Conservation (phyloP, 2,113 vertebrate species). For the Malurus elegans region DNA sequence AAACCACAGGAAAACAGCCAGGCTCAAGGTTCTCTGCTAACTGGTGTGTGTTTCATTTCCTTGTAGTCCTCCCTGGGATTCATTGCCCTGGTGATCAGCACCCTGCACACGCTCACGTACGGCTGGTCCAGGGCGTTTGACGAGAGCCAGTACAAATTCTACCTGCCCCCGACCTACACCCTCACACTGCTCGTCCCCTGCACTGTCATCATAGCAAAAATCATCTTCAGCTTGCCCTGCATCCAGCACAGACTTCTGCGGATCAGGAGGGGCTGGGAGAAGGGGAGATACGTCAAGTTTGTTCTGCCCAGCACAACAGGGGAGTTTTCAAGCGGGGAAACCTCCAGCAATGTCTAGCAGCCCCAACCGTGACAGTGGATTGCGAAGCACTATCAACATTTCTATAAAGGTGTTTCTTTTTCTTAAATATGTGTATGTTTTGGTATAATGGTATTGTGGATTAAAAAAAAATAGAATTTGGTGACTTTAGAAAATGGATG, state of each 20-base stretch:
- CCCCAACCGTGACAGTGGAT: not conserved
- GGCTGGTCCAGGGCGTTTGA: constrained; percentile 88
- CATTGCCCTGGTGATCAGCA: constrained; percentile 80
- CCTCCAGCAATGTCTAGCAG: constrained; percentile 64
- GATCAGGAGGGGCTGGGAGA: constrained; percentile 93
- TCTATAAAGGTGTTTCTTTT: constrained; percentile 20
- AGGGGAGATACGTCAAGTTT: constrained; percentile 62
- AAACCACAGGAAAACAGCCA: not conserved
- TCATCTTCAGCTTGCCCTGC: constrained; percentile 82
- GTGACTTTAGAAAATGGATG: not conserved
- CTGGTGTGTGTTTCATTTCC: not conserved
- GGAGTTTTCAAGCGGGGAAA: constrained; percentile 41
- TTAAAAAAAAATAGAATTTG: constrained; percentile 1
- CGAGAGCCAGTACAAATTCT: constrained; percentile 81
- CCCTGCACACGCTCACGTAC: constrained; percentile 84
- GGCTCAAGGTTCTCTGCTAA: not conserved
- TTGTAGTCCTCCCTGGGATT: constrained; percentile 88
- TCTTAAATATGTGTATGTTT: not conserved
- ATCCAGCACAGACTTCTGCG: constrained; percentile 71
- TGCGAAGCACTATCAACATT: constrained; percentile 18
- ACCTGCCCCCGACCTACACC: constrained; percentile 88
- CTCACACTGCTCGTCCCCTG: constrained; percentile 83
- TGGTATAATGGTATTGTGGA: not conserved
- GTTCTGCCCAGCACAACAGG: constrained; percentile 21
- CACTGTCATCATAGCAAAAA: constrained; percentile 79